Percentiles rank a stretch among this genome's conserved stretches.
phyloP scores from a whole-genome alignment of 1,140 invertebrate species.

The Lutraria rhynchaena region DNA sequence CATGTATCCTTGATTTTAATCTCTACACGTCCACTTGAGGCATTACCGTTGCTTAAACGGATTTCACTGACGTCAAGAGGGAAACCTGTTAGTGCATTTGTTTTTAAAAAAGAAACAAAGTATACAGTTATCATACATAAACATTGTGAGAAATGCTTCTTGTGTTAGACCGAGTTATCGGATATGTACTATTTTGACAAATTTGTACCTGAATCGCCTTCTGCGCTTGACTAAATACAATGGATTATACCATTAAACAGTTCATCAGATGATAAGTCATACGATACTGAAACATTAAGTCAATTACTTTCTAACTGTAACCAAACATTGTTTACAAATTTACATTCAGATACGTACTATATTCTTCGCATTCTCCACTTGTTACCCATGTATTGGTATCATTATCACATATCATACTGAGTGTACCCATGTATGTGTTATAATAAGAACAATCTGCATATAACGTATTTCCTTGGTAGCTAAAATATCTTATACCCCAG shows the following conservation, averaged over 20 bases:
- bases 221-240: neutral
- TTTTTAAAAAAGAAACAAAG: neutral
- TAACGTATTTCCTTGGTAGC: neutral
- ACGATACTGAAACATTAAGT: neutral
- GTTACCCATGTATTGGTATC: neutral
- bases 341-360: conserved; percentile 17
- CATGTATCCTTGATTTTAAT: neutral
- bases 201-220: neutral
- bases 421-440: neutral
- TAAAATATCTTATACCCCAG: conserved; percentile 6
- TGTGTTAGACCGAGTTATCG: neutral
- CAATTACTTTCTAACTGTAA: too few relatives aligned
- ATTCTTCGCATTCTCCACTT: conserved; percentile 13
- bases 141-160: neutral
- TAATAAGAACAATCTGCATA: conserved; percentile 16
- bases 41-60: neutral
- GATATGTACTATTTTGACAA: neutral
- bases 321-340: too few relatives aligned
- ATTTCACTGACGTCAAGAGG: neutral
- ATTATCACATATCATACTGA: conserved; percentile 1
- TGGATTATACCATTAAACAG: neutral
- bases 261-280: neutral
- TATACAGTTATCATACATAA: neutral
- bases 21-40: neutral
- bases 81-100: too few relatives aligned